These are phyloP conservation scores for Archips xylosteana DNA, from an alignment of 2,888 invertebrate species.

Conservation along the genomic window DNA sequence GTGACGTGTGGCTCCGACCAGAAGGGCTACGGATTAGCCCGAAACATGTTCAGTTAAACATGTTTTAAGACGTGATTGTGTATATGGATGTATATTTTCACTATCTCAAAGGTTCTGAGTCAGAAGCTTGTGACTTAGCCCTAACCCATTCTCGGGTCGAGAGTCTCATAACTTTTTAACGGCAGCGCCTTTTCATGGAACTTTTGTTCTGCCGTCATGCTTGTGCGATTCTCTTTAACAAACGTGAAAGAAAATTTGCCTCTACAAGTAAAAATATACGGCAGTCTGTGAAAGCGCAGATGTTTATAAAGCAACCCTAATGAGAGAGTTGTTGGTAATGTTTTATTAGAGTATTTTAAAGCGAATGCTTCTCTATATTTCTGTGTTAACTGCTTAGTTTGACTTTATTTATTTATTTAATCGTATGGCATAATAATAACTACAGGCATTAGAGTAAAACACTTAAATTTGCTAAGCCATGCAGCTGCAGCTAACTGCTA, in stretches of 20 bases:
- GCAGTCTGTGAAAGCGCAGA: not conserved
- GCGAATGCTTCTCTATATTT: not conserved
- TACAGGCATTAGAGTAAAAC: no score
- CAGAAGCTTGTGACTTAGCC: not conserved
- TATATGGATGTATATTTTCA: no score
- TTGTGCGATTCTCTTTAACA: conserved; percentile 13
- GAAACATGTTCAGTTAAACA: no score
- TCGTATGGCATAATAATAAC: no score
- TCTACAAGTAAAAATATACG: not conserved
- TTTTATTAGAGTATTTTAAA: not conserved
- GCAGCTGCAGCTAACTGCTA: no score
- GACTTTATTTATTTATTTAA: no score
- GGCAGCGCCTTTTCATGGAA: conserved; percentile 1
- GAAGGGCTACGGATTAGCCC: no score
- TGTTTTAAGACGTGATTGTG: no score
- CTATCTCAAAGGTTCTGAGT: not conserved
- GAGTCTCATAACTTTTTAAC: conserved; percentile 19
- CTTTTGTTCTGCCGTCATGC: conserved; percentile 9
- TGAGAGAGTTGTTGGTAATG: not conserved
- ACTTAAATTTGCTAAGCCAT: no score
- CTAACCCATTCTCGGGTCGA: not conserved
- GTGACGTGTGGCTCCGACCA: no score
- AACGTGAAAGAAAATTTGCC: not conserved
- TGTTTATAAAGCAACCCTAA: not conserved
- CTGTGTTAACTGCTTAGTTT: not conserved